Conservation (phyloP, 2,888 invertebrate species). For the Oeneis ivallda region DNA sequence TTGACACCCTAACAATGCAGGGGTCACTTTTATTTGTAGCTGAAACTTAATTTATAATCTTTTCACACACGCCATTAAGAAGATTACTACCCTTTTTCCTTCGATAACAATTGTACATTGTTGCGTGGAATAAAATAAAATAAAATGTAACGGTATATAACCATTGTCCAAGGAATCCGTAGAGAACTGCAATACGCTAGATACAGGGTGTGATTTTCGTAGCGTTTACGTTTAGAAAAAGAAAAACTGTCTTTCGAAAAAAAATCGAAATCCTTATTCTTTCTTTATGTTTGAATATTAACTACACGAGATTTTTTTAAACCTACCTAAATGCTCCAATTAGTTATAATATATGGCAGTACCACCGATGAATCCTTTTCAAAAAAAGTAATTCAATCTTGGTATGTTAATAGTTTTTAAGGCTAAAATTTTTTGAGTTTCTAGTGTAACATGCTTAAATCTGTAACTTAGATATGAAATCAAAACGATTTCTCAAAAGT, state of each 20-base stretch:
- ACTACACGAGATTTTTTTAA: too few relatives aligned
- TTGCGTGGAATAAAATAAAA: slow-evolving; percentile 73
- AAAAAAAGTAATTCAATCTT: too few relatives aligned
- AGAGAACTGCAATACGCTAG: not conserved
- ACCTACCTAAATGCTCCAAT: too few relatives aligned
- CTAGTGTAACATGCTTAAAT: too few relatives aligned
- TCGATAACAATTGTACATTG: slow-evolving; percentile 77
- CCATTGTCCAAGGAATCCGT: slow-evolving; percentile 54
- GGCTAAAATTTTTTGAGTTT: too few relatives aligned
- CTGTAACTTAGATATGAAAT: too few relatives aligned
- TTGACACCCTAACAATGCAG: slow-evolving; percentile 79
- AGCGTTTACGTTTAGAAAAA: not conserved
- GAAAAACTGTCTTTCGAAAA: not conserved
- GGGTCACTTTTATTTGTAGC: slow-evolving; percentile 82
- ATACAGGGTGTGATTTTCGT: not conserved
- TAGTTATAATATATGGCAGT: too few relatives aligned
- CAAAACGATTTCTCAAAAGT: too few relatives aligned
- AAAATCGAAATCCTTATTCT: not conserved
- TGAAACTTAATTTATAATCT: slow-evolving; percentile 83
- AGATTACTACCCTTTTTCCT: slow-evolving; percentile 81
- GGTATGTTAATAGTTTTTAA: too few relatives aligned
- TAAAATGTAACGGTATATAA: slow-evolving; percentile 69
- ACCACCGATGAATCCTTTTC: too few relatives aligned
- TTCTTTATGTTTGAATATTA: too few relatives aligned
- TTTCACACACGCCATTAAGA: slow-evolving; percentile 82